Evolutionary conservation across 1,140 invertebrate genomes (phyloP), one percentile per base, ranked within the genome.

Genomic region (Lanistes nyassanus): DNA sequence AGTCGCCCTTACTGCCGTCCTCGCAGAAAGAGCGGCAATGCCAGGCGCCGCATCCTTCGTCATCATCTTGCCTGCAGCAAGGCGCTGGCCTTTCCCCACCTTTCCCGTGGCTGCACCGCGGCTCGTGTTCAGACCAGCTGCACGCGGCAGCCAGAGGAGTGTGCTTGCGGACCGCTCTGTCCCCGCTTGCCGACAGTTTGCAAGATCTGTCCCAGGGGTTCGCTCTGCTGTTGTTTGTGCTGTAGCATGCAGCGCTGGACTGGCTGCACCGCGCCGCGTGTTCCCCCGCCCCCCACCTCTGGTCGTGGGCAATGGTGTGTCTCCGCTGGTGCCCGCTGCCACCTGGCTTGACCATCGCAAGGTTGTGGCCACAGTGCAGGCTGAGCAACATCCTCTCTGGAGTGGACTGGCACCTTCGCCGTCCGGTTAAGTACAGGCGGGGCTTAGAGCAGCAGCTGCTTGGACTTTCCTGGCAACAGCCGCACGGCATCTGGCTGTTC

Each of bases 361-460:
- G 11, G 29, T 72, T 56, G 37, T 72, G 56, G 6, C 70, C 70
- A 21, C 70, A 72, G 56, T 72, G 70, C 56, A 72, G 37, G 29
- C 70, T 60, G n/a, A 60, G 55, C n/a, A 72, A 19, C 55, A 72
- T 21, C 23, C 55, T 55, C 9, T 72, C 70, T 2, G 70, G 70
- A 5, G 56, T 56, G 1, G 70, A 72, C 39, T 60, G 55, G 9
- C 55, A 60, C 6, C 70, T 53, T 31, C 70, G 53, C 9, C 70
- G 70, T 9, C 56, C 53, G 26, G 56, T 9, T 47, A 13, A 13
- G 42, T 47, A 9, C 42, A 16, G 1, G 42, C 39, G 13, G 5
- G 39, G 13, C 5, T 42, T 13, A 6, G 39, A 6, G 39, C 42
- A 6, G 5, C 19, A 47, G 19, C 42, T 47, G 5, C 5, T 47